Base-by-base conservation (phyloP, 2,888 invertebrate species). In the Leptopterna dolabrata region DNA sequence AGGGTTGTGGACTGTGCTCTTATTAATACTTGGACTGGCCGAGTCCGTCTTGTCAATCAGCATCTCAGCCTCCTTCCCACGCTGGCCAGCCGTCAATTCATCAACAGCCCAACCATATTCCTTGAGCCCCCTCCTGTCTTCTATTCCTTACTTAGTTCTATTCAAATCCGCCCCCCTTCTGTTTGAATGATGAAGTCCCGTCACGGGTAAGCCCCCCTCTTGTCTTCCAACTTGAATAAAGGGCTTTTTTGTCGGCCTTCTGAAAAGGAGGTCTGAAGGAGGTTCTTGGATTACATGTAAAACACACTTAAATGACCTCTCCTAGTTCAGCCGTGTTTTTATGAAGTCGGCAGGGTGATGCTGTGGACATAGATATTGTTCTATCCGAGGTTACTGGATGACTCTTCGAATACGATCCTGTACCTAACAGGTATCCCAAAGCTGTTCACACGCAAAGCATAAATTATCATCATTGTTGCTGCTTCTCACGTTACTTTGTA, bases 31-130 rank as follows among this genome's bases (percentile, higher is more conserved):
- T 51, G 81, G 55, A 45, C 81, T 47, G 81, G n/a, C 81, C 30
- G 55, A n/a, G 47, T 81, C 43, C 55, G n/a, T 81, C 81, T 81
- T 81, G 81, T 81, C 81, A 81, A 81, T 81, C 81, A 81, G 81
- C 19, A 73, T 30, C 29, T 24, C 63, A 19, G 29, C 55, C 51
- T 36, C 55, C 81, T 81, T 81, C 81, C 81, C 81, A 81, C 81
- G 81, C 81, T 55, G 81, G 47, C 30, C 73, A 14, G 51, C 43
- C 30, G 81, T 81, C 81, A 51, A 81, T 81, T 81, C 81, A 81
- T 81, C 81, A 81, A 81, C 81, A 81, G 29, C 73, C 36, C 73
- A 36, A 73, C 73, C 73, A 16, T 70, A 47, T 47, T 47, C 63
- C 63, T 63, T 19, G 24, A 14, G 13, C 63, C 63, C 36, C 36